Base-by-base conservation (phyloP, 2,113 vertebrate genomes). In the Jaculus jaculus region DNA sequence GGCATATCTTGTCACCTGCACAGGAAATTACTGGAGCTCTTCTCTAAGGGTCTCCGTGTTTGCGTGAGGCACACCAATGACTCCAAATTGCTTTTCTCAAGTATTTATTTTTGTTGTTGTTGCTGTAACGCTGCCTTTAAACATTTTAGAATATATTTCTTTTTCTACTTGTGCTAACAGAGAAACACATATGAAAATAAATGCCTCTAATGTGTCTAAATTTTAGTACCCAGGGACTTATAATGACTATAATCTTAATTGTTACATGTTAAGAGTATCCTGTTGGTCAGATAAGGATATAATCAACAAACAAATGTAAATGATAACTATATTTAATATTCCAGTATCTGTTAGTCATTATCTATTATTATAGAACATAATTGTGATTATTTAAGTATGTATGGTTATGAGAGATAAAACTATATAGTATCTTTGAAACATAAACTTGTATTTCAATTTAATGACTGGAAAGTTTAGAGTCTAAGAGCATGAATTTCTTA, bases 61-160 rank as follows among this genome's bases (percentile, higher is more conserved):
- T 89, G 87, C 75, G 83, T 30, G 80, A 68, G 94, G 87, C 30
- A 84, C n/a, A 93, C 88, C 75, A 65, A 89, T 87, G 87, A 84
- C 92, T 94, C 78, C 71, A 92, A 82, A 94, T 87, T 69, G 23
- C 4, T 86, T 87, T 90, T 80, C 86, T 77, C 68, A 73, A 84
- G 11, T 51, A 75, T 87, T 71, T 69, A 37, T 30, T 54, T 3
- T 26, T 60, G 34, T 21, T 65, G 2, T 37, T 28, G 58, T 80
- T 58, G 26, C 23, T n/a, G 84, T 84, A 60, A 81, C n/a, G 81
- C 23, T 86, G 51, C 30, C 72, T 93, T 95, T 96, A 83, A 91
- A 75, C 37, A 82, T 93, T 79, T 78, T 54, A 28, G 23, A 92
- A 37, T 32, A 73, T 51, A 80, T 24, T 91, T 21, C 47, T 83